These are phyloP conservation scores for Chymomyza fuscimana DNA, from an alignment of 2,888 invertebrate species.

Conservation along the genomic window DNA sequence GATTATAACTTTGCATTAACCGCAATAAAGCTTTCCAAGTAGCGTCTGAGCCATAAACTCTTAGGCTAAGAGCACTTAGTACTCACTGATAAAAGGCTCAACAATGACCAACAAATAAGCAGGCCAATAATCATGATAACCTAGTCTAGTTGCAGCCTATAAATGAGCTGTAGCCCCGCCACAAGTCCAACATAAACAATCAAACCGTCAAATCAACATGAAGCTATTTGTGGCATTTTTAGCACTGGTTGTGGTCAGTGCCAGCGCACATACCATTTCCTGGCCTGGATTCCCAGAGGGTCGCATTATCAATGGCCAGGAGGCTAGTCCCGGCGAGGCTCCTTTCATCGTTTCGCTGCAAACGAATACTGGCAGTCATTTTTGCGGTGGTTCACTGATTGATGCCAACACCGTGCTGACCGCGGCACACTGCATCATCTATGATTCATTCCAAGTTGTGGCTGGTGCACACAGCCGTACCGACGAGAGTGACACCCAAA, in stretches of 20 bases:
- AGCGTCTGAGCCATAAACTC: neutral
- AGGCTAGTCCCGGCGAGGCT: conserved; percentile 76
- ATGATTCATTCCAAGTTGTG: conserved; percentile 60
- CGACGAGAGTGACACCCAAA: conserved; percentile 55
- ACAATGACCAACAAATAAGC: neutral
- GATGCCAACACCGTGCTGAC: conserved; percentile 74
- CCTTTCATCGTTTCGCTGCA: conserved; percentile 80
- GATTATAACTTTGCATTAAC: conserved; percentile 24
- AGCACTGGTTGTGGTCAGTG: conserved; percentile 56
- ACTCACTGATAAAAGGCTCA: neutral
- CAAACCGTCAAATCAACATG: conserved; percentile 48
- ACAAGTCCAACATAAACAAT: conserved; percentile 15
- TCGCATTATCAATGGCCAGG: conserved; percentile 75
- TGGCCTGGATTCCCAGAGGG: conserved; percentile 66
- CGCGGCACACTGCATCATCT: conserved; percentile 75
- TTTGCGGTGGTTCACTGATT: conserved; percentile 80
- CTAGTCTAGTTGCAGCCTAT: neutral
- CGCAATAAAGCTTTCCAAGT: conserved; percentile 36
- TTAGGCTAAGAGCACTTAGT: neutral
- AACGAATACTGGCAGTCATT: conserved; percentile 44
- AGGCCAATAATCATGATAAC: neutral
- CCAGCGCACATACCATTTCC: conserved; percentile 44
- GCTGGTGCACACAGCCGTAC: conserved; percentile 78
- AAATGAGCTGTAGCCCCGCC: neutral
- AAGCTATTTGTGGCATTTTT: conserved; percentile 60